Conservation (phyloP, 2,888 invertebrate genomes). For the Sylvicola fuscatus region DNA sequence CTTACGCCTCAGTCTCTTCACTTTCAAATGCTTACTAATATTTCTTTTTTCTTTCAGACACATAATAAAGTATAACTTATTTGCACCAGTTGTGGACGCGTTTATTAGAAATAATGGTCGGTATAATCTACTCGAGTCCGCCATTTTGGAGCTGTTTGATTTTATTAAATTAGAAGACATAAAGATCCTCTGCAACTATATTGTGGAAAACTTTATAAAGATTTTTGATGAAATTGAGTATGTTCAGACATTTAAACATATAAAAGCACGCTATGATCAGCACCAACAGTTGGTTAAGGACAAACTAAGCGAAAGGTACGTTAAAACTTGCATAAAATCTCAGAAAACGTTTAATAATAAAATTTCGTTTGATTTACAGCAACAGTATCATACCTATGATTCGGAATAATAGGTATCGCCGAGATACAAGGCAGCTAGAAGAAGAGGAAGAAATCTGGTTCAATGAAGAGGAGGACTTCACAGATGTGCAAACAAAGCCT, state of each 20-base stretch:
- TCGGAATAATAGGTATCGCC: constrained; percentile 55
- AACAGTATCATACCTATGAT: constrained; percentile 36
- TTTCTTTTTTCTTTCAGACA: constrained; percentile 46
- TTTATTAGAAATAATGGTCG: constrained; percentile 92
- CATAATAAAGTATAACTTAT: constrained; percentile 83
- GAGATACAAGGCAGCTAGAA: constrained; percentile 84
- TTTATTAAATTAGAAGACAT: constrained; percentile 91
- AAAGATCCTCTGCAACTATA: constrained; percentile 74
- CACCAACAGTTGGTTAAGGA: constrained; percentile 80
- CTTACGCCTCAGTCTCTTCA: constrained; percentile 5
- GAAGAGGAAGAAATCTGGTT: constrained; percentile 99
- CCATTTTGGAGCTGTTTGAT: constrained; percentile 97
- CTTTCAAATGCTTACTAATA: neutral
- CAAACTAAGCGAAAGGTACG: constrained; percentile 48
- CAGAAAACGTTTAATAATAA: too few relatives aligned
- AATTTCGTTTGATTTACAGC: too few relatives aligned
- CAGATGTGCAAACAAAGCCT: constrained; percentile 41
- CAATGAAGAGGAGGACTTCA: constrained; percentile 87
- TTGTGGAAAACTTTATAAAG: constrained; percentile 91
- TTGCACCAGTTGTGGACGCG: constrained; percentile 90
- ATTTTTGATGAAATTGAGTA: constrained; percentile 88
- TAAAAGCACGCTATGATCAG: constrained; percentile 75
- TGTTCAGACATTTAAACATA: constrained; percentile 92
- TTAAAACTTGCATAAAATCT: too few relatives aligned
- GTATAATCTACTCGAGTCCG: constrained; percentile 97